phyloP scores from a whole-genome alignment of 2,888 invertebrate genomes.

The Drosophila mercatorum region DNA sequence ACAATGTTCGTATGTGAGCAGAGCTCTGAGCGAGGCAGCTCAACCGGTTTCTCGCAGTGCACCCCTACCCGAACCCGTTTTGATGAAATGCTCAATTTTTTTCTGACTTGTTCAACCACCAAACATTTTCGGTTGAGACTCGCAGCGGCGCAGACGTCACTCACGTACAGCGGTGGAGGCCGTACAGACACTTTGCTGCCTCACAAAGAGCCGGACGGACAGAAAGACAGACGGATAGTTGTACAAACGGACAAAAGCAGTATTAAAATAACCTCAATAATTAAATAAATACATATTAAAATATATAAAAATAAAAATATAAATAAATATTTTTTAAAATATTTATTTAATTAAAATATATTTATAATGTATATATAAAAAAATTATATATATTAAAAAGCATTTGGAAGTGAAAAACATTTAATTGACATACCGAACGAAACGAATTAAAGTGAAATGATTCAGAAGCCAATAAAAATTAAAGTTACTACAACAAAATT shows the following conservation, averaged over 20 bases:
- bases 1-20: neutral
- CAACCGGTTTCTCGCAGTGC: slow-evolving; percentile 37
- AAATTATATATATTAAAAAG: neutral
- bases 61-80: slow-evolving; percentile 45
- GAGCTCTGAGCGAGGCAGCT: neutral
- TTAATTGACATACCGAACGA: neutral
- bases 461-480: neutral
- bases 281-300: neutral
- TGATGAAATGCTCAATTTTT: slow-evolving; percentile 61
- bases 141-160: slow-evolving; percentile 78
- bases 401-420: neutral
- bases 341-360: neutral
- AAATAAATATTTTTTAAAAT: neutral
- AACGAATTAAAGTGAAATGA: neutral
- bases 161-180: slow-evolving; percentile 40
- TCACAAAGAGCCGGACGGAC: slow-evolving; percentile 2
- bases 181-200: slow-evolving; percentile 17
- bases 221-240: neutral
- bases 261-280: neutral
- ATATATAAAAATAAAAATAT: neutral
- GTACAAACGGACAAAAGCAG: neutral
- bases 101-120: slow-evolving; percentile 73
- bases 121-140: slow-evolving; percentile 72
- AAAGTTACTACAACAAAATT: neutral
- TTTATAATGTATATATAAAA: no score